Conservation (phyloP, 2,888 invertebrate genomes). For the Andrena minutula region DNA sequence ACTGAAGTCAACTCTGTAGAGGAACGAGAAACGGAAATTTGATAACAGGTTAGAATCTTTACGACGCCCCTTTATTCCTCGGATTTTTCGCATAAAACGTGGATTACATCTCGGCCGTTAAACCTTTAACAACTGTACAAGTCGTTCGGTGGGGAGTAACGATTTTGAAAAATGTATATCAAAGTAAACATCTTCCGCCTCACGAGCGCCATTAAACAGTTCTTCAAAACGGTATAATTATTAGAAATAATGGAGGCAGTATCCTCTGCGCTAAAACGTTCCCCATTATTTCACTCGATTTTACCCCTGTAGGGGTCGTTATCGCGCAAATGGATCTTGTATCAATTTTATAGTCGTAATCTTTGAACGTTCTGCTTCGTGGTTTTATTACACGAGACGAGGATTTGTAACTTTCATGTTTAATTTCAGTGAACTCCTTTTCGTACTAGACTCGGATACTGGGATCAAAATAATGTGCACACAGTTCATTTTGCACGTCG, state of each 20-base stretch:
- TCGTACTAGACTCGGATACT: neutral
- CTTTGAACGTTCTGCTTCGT: conserved; percentile 9
- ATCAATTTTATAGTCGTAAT: conserved; percentile 16
- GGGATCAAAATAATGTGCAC: no score
- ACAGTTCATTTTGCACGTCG: no score
- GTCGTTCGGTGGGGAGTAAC: conserved; percentile 43
- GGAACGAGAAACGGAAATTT: conserved; percentile 19
- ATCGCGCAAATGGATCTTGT: conserved; percentile 10
- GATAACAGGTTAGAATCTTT: conserved; percentile 44
- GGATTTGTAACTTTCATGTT: neutral
- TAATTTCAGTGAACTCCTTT: neutral
- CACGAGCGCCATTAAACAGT: conserved; percentile 27
- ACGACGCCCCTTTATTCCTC: conserved; percentile 27
- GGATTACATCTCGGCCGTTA: conserved; percentile 43
- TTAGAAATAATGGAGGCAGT: neutral
- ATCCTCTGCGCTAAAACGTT: conserved; percentile 9
- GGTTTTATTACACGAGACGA: conserved; percentile 2
- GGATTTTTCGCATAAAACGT: conserved; percentile 38
- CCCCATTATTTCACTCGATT: conserved; percentile 1
- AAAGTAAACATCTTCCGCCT: conserved; percentile 39
- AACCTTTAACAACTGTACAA: conserved; percentile 39
- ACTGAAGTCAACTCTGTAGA: neutral
- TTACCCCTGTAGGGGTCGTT: neutral
- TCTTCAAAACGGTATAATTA: conserved; percentile 27
- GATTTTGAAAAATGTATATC: conserved; percentile 42